A percentile compares a stretch with the other conserved stretches of the same genome.
phyloP scores from a whole-genome alignment of 2,113 vertebrate species.

The Lynx canadensis region DNA sequence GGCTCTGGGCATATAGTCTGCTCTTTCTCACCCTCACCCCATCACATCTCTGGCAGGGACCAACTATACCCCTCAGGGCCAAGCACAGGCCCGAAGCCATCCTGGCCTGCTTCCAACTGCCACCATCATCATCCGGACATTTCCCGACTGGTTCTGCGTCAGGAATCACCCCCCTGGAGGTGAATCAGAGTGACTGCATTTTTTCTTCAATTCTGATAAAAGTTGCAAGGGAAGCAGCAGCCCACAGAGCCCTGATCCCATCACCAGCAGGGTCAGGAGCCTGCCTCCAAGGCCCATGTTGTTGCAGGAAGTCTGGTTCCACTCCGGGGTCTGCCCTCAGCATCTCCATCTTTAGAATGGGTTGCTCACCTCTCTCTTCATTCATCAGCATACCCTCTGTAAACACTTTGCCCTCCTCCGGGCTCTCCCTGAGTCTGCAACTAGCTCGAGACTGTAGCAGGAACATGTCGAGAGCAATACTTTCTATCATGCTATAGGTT shows the following conservation, averaged over 20 bases:
- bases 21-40: neutral
- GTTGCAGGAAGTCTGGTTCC: rapidly evolving
- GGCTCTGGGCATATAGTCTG: neutral
- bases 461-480: neutral
- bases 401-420: neutral
- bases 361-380: neutral
- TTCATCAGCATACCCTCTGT: neutral
- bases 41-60: neutral
- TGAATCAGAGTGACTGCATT: slow-evolving; percentile 61
- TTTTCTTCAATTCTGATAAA: slow-evolving; percentile 53
- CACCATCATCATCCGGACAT: slow-evolving; percentile 40
- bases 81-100: neutral
- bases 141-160: slow-evolving; percentile 37
- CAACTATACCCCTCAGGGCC: neutral
- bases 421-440: neutral
- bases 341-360: neutral
- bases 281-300: neutral
- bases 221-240: slow-evolving; percentile 19
- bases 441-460: rapidly evolving
- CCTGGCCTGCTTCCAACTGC: neutral
- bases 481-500: neutral
- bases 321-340: neutral
- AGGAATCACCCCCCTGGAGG: slow-evolving; percentile 57
- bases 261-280: neutral
- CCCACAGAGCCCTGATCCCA: neutral